Base-by-base conservation (phyloP, 2,113 vertebrate species). In the Elaphurus davidianus region DNA sequence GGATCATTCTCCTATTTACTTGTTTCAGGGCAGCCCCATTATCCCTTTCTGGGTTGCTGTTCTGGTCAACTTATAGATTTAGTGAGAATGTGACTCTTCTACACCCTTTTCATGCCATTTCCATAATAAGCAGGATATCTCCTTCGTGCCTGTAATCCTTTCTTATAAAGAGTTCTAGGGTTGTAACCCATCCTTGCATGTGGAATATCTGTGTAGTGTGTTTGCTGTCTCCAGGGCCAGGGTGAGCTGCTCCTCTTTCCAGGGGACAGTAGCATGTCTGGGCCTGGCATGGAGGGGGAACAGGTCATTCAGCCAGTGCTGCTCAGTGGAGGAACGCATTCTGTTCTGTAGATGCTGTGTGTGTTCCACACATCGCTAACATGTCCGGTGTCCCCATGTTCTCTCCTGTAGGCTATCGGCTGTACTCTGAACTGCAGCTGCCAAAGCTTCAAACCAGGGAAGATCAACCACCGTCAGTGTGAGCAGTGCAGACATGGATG, bases 401-500 rank as follows among this genome's bases (percentile, higher is more conserved):
- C 96, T 99, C 94, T 98, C 94, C 98, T 98, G 85, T 98, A 99
- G 99, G 99, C 99, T 88, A 99, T 99, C 94, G 99, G 99, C 98
- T 99, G 99, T 98, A 99, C 99, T 95, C 98, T 99, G n/a, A 99
- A 99, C 99, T 99, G 99, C 98, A 99, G 98, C 97, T 99, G 99
- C 98, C 99, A 99, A 92, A 99, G 99, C 98, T 99, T 99, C 98
- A 99, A 99, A 97, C 99, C 99, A 9, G 99, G 99, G 87, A 99
- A 99, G 98, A 99, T 99, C 98, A 99, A 99, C 98, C 99, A 99
- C 91, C 99, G 99, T 78, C 99, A 99, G 96, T 99, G 99, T 98
- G 99, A 99, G 83, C 99, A 99, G 47, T 99, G 99, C 99, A 99
- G 99, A 93, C 99, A 99, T 88, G 99, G 99, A 99, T 99, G 99